These are phyloP conservation scores for Microtus oregoni DNA, from an alignment of 2,113 vertebrate species.

Conservation along the genomic window DNA sequence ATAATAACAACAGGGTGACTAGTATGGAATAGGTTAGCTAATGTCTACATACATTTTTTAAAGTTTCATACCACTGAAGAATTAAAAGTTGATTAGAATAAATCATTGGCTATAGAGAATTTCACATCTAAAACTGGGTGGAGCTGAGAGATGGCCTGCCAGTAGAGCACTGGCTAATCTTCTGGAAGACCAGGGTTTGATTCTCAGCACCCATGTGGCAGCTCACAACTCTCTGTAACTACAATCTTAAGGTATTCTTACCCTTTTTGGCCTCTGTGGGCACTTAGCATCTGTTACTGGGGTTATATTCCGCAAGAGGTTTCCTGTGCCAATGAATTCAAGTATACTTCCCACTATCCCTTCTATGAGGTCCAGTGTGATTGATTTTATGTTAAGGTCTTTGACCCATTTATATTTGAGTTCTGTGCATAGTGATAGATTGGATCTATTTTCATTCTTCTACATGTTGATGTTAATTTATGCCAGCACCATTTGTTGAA, in stretches of 20 bases:
- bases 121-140: not conserved
- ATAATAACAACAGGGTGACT: not conserved
- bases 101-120: not conserved
- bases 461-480: too few species aligned
- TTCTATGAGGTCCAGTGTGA: too few species aligned
- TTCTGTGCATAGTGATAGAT: too few species aligned
- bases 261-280: not conserved
- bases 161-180: not conserved
- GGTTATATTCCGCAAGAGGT: too few species aligned
- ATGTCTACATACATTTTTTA: not conserved
- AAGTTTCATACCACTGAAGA: not conserved
- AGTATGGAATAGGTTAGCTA: not conserved
- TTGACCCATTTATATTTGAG: too few species aligned
- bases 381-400: too few species aligned
- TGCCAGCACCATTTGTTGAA: too few species aligned
- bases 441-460: too few species aligned
- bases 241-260: not conserved
- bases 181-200: not conserved
- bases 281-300: not conserved
- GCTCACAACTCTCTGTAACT: not conserved
- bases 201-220: not conserved
- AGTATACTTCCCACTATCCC: too few species aligned
- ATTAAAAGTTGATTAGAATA: not conserved
- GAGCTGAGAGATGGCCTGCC: too few species aligned
- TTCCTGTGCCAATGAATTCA: too few species aligned